Percentiles rank a stretch among this genome's conserved stretches.
phyloP scores from a whole-genome alignment of 2,113 vertebrate genomes.

The Jaculus jaculus region DNA sequence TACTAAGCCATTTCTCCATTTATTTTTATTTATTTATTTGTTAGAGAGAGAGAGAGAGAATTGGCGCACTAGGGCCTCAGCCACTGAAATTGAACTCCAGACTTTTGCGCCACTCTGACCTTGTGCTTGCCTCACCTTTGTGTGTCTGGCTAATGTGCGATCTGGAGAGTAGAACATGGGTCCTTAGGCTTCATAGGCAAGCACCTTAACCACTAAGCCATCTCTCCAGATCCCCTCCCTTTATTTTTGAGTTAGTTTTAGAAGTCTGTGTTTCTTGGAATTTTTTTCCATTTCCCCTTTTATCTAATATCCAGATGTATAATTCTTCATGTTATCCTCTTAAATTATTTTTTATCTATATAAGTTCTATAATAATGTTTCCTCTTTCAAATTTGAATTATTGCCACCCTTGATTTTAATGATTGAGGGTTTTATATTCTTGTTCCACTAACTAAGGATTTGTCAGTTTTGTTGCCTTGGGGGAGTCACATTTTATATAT shows the following conservation, averaged over 20 bases:
- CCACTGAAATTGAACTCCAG: too few species aligned
- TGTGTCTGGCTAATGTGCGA: too few species aligned
- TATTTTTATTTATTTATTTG: too few species aligned
- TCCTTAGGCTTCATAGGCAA: too few species aligned
- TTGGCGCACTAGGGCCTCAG: too few species aligned
- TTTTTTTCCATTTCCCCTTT: background rate
- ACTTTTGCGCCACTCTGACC: too few species aligned
- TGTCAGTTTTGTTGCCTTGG: background rate
- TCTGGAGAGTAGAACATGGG: too few species aligned
- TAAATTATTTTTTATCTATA: conserved; percentile 13
- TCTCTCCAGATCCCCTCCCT: too few species aligned
- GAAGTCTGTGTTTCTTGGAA: background rate
- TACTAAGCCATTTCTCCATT: too few species aligned
- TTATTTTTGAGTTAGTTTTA: too few species aligned
- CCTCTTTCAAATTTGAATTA: background rate
- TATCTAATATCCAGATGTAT: background rate
- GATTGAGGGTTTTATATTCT: conserved; percentile 22
- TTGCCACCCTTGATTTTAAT: background rate
- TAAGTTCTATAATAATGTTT: background rate
- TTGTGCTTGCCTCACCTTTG: background rate
- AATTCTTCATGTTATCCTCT: background rate
- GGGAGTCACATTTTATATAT: background rate
- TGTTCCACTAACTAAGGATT: background rate
- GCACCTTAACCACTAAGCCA: too few species aligned
- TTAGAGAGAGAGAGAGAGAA: too few species aligned